Base-by-base conservation (phyloP, 1,140 invertebrate species). In the Drosophila lini region DNA sequence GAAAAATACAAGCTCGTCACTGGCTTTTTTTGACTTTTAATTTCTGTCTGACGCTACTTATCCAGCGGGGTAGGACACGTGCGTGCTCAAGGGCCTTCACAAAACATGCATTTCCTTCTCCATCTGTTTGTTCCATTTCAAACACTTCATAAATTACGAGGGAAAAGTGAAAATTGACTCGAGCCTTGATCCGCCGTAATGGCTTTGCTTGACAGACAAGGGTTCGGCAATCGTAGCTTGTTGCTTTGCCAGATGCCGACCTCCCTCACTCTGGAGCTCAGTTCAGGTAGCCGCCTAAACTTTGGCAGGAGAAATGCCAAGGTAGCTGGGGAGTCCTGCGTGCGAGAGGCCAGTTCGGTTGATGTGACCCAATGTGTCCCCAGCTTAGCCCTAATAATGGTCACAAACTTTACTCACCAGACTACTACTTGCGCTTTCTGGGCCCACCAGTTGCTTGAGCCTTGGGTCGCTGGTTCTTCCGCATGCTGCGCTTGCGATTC, bases 401-500 rank as follows among this genome's bases (percentile, higher is more conserved):
- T 53, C n/a, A 62, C 13, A 25, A 62, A 41, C 6, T 5, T 5
- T 28, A 63, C 22, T 62, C 22, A 28, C 42, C 42, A 22, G 58
- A 28, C 45, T 80, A 50, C 9, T 86, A 85, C 48, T 86, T 86
- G 38, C 78, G 59, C 44, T 62, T 76, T 31, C 53, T 79, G 0
- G 41, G 7, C 1, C 82, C 74, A 47, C 73, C 69, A 36, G 47
- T 59, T 55, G 74, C 69, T 8, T 71, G 73, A 2, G 53, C 34
- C 7, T 73, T 50, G 5, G 86, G 62, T 13, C 81, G 69, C 55
- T 92, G 91, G 52, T 41, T 84, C 57, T 92, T 92, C 0, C 90
- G 78, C 91, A 91, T 92, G 52, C 91, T 92, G 5, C 89, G 74
- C 45, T 91, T 91, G 36, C 92, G 81, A 75, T 92, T 92, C 70